Evolutionary conservation across 2,888 invertebrate genomes (phyloP), one percentile per base, ranked within the genome.

Genomic region (Lasius fuliginosus): DNA sequence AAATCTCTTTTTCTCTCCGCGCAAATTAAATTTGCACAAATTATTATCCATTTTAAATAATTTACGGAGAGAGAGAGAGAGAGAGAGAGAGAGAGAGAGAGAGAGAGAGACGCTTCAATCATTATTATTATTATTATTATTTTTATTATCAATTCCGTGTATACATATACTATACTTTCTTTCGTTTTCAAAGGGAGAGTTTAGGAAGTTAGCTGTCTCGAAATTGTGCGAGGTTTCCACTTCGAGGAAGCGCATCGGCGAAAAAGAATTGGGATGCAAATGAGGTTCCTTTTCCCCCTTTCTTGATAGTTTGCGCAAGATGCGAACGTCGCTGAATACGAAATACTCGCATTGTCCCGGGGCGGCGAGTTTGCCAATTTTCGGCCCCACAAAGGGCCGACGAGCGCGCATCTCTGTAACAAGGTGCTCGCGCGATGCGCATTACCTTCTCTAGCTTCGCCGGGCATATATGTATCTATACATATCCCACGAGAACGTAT

Each of bases 351-450:
- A 56, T 49, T 60, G 60, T 60, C 60, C 60, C 11, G 46, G 46
- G 36, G 12, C 33, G 46, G 36, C 30, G 42, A 73, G 58, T 81
- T 73, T 73, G 73, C 73, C 79, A 81, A 73, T 73, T 81, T 79
- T 73, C 79, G 36, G 46, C 27, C n/a, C n/a, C 46, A 73, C 73
- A 81, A 81, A 81, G 71, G 71, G 36, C 36, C 42, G 8, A 73
- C 73, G 60, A 27, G 46, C 49, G 60, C 73, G 42, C 46, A 46
- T 73, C 46, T 27, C 46, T 9, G 18, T 81, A 81, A 81, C 79
- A 73, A 81, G 73, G 58, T 60, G 53, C 27, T 18, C 42, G 27
- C 42, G 6, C 36, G 36, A 12, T 5, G 18, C 53, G 69, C 12
- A 18, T 36, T 36, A 33, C 15, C 27, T 23, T 15, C 30, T 30